Percentiles rank a stretch among this genome's conserved stretches.
These are phyloP conservation scores for Dorcus hopei DNA, from an alignment of 2,888 invertebrate genomes.

Conservation along the genomic window DNA sequence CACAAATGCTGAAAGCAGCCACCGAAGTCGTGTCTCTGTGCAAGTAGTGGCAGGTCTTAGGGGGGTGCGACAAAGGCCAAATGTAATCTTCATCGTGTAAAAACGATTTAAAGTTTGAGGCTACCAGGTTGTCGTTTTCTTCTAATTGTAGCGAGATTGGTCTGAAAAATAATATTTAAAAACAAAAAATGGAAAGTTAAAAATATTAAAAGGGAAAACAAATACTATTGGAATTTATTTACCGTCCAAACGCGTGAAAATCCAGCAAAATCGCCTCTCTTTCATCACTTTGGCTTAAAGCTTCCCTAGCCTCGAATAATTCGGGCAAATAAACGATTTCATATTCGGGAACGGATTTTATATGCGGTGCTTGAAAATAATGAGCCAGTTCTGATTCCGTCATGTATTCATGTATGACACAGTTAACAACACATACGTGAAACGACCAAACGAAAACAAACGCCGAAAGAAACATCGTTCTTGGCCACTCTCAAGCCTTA, in stretches of 20 bases:
- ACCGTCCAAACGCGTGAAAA: constrained; percentile 63
- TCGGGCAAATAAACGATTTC: constrained; percentile 62
- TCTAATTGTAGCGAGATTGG: constrained; percentile 60
- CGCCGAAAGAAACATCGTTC: no score
- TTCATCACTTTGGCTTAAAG: constrained; percentile 40
- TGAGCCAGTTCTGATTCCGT: constrained; percentile 47
- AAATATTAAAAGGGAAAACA: not conserved
- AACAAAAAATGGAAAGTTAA: not conserved
- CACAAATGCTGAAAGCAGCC: constrained; percentile 68
- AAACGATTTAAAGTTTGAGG: constrained; percentile 62
- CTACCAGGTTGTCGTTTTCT: constrained; percentile 60
- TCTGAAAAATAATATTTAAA: constrained; percentile 40
- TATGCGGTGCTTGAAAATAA: constrained; percentile 46
- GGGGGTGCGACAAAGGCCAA: constrained; percentile 30
- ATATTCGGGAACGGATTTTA: constrained; percentile 53
- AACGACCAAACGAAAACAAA: no score
- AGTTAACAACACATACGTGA: not conserved
- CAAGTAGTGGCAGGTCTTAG: constrained; percentile 62
- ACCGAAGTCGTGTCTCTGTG: constrained; percentile 57
- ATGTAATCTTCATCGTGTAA: constrained; percentile 41
- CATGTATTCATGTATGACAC: constrained; percentile 41
- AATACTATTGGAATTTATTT: constrained; percentile 22
- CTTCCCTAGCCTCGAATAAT: constrained; percentile 48
- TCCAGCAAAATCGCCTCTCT: constrained; percentile 54
- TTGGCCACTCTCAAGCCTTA: no score